These are phyloP conservation scores for Ondatra zibethicus DNA, from an alignment of 2,113 vertebrate genomes.

Conservation along the genomic window DNA sequence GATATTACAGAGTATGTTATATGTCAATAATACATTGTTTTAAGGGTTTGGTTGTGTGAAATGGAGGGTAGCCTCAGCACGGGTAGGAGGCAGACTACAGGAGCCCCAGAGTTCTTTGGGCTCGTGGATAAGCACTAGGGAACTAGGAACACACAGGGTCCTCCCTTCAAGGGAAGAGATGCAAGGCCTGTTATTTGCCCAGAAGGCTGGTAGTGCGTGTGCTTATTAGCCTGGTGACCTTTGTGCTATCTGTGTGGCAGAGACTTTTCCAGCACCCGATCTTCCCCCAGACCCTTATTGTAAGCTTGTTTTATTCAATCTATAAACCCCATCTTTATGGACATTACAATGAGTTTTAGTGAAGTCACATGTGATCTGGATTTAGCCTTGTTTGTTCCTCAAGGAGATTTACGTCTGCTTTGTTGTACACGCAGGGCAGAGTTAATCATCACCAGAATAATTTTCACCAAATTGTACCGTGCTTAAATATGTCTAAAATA, in stretches of 20 bases:
- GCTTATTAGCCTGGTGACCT: too few species aligned
- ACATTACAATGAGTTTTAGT: background rate
- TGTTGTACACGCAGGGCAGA: background rate
- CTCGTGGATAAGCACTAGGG: background rate
- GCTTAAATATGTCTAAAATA: background rate
- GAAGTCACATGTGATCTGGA: background rate
- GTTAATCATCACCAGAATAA: background rate
- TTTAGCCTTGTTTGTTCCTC: background rate
- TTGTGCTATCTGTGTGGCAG: background rate
- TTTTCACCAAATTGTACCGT: too few species aligned
- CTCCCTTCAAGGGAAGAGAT: background rate
- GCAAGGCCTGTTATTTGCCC: background rate
- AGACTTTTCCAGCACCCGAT: background rate
- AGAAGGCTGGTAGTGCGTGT: background rate
- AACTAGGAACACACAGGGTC: background rate
- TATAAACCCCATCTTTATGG: background rate
- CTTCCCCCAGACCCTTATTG: background rate
- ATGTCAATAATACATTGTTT: background rate
- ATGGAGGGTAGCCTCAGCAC: background rate
- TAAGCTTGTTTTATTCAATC: background rate
- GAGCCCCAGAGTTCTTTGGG: background rate
- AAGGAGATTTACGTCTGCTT: background rate
- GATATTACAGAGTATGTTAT: background rate
- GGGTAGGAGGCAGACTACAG: background rate
- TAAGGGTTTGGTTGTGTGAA: background rate